Evolutionary conservation across 2,113 vertebrate species (phyloP), one percentile per base, ranked within the genome.

Genomic region (Brienomyrus longianalis): DNA sequence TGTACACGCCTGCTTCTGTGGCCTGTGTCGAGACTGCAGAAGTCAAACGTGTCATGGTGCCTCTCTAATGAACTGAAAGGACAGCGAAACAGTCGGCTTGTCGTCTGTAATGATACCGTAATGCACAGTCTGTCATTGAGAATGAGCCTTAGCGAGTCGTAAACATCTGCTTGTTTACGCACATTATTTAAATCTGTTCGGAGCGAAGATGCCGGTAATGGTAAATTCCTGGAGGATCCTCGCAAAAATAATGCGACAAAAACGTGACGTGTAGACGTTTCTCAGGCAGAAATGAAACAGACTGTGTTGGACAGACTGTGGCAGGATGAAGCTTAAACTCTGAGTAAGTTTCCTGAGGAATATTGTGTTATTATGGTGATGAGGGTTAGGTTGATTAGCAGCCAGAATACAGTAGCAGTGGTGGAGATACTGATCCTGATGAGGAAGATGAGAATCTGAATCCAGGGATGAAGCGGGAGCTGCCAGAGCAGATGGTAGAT

Each of bases 51-150:
- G 23, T 84, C 35, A 45, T 84, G 15, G 83, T 23, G 83, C 15
- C 47, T 48, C 45, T 47, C 39, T 48, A 21, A 45, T 84, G 15
- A 83, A 83, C 77, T 83, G 77, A 83, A 83, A 45, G 31, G 43
- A 83, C 83, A 86, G 19, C 1, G 47, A 50, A n/a, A n/a, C 83
- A 47, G 83, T 86, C 43, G 19, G 43, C 80, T 83, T 83, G 35
- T 83, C 39, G 9, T 47, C 80, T 83, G 80, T 47, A 86, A 84
- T 84, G 45, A 84, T 47, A 84, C 83, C 23, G 23, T 84, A 84
- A 84, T 84, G 83, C 83, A 35, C 84, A 86, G n/a, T 86, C 47
- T 87, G 85, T 54, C 51, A 87, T 54, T 87, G 54, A n/a, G 43
- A 31, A 52, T 87, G n/a, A 54, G 85, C 50, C 51, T 87, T 27